These are phyloP conservation scores for Conus canariensis DNA, from an alignment of 2,888 invertebrate species.

Conservation along the genomic window DNA sequence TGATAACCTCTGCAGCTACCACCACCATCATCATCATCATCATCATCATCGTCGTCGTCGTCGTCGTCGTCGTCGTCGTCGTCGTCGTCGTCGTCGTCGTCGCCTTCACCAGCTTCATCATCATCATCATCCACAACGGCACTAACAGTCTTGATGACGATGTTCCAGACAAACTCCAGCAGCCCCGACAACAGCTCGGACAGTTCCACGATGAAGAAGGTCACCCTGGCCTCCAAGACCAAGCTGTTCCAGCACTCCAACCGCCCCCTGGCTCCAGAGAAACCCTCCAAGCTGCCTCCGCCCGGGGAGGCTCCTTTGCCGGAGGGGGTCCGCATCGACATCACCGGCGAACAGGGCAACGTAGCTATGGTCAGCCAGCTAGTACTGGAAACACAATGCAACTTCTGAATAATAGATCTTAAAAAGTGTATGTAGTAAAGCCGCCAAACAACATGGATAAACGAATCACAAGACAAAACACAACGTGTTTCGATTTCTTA, in stretches of 20 bases:
- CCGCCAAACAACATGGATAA: too few species aligned
- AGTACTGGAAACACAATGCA: too few species aligned
- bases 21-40: too few species aligned
- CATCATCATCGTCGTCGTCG: neutral
- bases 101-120: too few species aligned
- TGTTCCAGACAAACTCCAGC: neutral
- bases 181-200: neutral
- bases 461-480: too few species aligned
- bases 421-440: too few species aligned
- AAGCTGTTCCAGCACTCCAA: too few species aligned
- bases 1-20: too few species aligned
- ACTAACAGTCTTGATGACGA: neutral
- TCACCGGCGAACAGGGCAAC: constrained; percentile 20
- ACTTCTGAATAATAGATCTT: too few species aligned
- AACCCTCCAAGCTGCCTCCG: neutral
- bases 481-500: too few species aligned
- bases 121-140: constrained; percentile 13
- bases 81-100: neutral
- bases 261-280: neutral
- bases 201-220: neutral
- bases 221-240: too few species aligned
- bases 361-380: neutral
- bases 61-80: neutral
- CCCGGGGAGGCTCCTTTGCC: constrained; percentile 29
- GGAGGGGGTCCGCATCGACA: constrained; percentile 47